Percentiles rank a stretch among this genome's conserved stretches.
phyloP scores from a whole-genome alignment of 2,113 vertebrate genomes.

The Microtus oregoni region DNA sequence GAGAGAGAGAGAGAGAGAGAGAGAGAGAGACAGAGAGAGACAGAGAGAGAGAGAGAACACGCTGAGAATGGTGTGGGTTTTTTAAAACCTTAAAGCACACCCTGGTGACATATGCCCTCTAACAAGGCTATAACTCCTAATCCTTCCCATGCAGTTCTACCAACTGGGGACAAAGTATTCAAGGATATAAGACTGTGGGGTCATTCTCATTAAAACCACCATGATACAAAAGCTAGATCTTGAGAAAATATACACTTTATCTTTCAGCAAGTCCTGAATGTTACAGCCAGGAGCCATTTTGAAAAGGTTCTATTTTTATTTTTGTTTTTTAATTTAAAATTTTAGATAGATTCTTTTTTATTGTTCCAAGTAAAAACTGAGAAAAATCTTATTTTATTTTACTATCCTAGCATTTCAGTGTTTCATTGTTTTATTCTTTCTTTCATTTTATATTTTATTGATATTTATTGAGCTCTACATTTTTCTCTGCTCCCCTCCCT shows the following conservation, averaged over 20 bases:
- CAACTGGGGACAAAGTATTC: not conserved
- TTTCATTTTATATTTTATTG: no score
- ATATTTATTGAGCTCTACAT: no score
- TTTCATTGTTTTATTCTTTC: constrained; percentile 38
- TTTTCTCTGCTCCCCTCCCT: no score
- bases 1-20: no score
- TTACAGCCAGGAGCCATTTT: not conserved
- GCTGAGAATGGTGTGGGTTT: not conserved
- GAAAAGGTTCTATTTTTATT: not conserved
- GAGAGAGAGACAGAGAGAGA: no score
- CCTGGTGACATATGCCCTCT: not conserved
- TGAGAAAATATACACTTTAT: not conserved
- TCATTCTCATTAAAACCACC: not conserved
- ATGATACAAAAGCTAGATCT: not conserved
- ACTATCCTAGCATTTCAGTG: not conserved
- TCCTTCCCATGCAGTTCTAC: not conserved
- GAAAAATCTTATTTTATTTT: constrained; percentile 43
- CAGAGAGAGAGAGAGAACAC: no score
- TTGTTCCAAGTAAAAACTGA: constrained; percentile 38
- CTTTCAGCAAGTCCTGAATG: not conserved
- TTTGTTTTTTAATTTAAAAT: not conserved
- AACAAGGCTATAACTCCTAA: not conserved
- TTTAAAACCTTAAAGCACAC: not conserved
- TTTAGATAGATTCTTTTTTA: not conserved
- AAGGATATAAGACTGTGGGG: not conserved